phyloP scores from a whole-genome alignment of 2,888 invertebrate species.

The Mythimna impura region DNA sequence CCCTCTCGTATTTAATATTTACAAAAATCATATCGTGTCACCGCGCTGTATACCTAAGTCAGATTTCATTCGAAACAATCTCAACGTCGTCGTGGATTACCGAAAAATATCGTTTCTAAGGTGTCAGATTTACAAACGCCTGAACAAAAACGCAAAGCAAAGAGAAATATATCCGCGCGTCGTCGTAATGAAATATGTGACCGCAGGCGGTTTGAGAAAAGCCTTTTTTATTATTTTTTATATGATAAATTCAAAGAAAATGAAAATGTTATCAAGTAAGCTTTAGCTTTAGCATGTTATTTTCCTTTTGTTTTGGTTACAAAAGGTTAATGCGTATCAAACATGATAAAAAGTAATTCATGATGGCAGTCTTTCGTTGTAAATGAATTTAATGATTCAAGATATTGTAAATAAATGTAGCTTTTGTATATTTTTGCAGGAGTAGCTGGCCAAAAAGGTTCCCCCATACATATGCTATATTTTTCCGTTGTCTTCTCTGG shows the following conservation, averaged over 20 bases:
- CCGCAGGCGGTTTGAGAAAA: constrained; percentile 72
- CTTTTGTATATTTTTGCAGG: not conserved
- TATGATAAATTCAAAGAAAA: constrained; percentile 58
- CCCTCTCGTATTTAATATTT: constrained; percentile 3
- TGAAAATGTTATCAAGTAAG: constrained; percentile 53
- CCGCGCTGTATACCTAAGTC: constrained; percentile 39
- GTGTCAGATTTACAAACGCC: constrained; percentile 74
- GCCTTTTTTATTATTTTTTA: constrained; percentile 65
- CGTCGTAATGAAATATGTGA: constrained; percentile 75
- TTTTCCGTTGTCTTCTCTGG: too few relatives aligned
- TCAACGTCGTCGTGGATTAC: constrained; percentile 50
- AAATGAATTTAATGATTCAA: not conserved
- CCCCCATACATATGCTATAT: not conserved
- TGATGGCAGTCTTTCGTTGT: not conserved
- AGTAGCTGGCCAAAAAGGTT: not conserved
- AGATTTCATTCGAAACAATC: constrained; percentile 54
- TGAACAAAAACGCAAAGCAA: constrained; percentile 73
- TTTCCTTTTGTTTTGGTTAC: constrained; percentile 39
- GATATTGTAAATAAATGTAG: too few relatives aligned
- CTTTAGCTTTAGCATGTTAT: constrained; percentile 42
- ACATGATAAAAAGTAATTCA: constrained; percentile 3
- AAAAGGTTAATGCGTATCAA: constrained; percentile 16
- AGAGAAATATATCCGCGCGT: constrained; percentile 65
- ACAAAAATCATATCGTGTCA: constrained; percentile 18
- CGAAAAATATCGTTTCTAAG: constrained; percentile 63